Evolutionary conservation across 1,140 invertebrate genomes (phyloP), one percentile per base, ranked within the genome.

Genomic region (Rhopalosiphum padi): DNA sequence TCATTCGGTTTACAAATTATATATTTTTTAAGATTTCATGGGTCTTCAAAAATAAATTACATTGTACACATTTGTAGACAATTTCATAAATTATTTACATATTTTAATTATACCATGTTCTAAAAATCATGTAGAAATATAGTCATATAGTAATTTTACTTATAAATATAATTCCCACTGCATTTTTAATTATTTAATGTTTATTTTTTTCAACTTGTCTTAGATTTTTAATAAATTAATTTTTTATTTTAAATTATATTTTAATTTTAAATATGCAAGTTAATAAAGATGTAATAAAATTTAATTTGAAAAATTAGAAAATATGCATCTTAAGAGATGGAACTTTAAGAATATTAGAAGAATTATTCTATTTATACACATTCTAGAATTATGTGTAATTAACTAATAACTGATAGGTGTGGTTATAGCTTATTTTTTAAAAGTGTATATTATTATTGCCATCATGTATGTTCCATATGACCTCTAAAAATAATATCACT

Each of bases 401-500:
- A 46, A 46, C 46, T 46, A 46, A 77, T 77, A n/a, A n/a, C 60
- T 68, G 5, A 77, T 77, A 35, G 60, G 30, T 35, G 30, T n/a
- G 60, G 60, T 77, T 77, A 77, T 77, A 7, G 60, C n/a, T 68
- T 77, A 77, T 77, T 77, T 77, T 77, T 77, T 30, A 77, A 77
- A 77, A 77, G 15, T 77, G 1, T 18, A n/a, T 85, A 91, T 92
- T 92, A 82, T 48, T 91, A 35, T 92, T 51, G 48, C 48, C 43
- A 48, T 43, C 9, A 4, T 85, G 23, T 43, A 43, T 41, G 1
- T 43, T 85, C 7, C 35, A 9, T 53, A 53, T 51, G 53, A 22
- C 53, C 88, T 90, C 88, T 53, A 90, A 90, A 90, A 90, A 51
- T 18, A 90, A 90, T 25, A 41, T 37, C 35, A 94, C 77, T 30